Evolutionary conservation across 2,888 invertebrate species (phyloP).

Genomic region (Dione juno): DNA sequence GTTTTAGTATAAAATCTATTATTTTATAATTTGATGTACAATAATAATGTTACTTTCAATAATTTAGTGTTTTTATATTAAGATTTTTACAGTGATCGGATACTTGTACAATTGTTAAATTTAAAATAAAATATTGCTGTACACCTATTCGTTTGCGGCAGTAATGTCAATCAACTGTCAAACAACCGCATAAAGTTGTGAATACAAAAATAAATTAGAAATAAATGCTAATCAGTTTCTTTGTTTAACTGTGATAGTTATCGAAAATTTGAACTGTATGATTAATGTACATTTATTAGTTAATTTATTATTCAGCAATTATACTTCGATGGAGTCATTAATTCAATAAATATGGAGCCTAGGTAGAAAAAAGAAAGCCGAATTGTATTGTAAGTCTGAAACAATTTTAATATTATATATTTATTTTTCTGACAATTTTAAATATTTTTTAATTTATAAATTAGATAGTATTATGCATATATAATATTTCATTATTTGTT

Average conservation of each 20-base stretch:
- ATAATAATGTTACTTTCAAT: neutral
- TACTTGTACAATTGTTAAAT: neutral
- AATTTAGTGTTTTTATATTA: too few relatives aligned
- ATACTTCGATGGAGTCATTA: neutral
- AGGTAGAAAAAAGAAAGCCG: neutral
- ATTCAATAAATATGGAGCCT: neutral
- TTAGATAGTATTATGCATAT: too few relatives aligned
- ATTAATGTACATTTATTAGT: neutral
- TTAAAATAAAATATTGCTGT: neutral
- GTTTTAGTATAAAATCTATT: neutral
- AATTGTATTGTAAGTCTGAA: conserved; percentile 1
- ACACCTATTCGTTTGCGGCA: neutral
- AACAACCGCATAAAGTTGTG: conserved; percentile 4
- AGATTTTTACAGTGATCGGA: too few relatives aligned
- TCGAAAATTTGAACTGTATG: neutral
- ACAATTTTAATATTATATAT: neutral
- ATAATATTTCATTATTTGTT: too few relatives aligned
- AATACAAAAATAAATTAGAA: conserved; percentile 9
- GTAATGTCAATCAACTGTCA: conserved; percentile 28
- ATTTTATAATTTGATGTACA: neutral
- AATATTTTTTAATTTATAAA: too few relatives aligned
- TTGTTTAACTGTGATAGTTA: conserved; percentile 8
- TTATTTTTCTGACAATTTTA: too few relatives aligned
- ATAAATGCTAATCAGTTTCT: conserved; percentile 13
- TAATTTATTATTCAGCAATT: neutral